These are phyloP conservation scores for Holacanthella duospinosa DNA, from an alignment of 2,888 invertebrate genomes.

Conservation along the genomic window DNA sequence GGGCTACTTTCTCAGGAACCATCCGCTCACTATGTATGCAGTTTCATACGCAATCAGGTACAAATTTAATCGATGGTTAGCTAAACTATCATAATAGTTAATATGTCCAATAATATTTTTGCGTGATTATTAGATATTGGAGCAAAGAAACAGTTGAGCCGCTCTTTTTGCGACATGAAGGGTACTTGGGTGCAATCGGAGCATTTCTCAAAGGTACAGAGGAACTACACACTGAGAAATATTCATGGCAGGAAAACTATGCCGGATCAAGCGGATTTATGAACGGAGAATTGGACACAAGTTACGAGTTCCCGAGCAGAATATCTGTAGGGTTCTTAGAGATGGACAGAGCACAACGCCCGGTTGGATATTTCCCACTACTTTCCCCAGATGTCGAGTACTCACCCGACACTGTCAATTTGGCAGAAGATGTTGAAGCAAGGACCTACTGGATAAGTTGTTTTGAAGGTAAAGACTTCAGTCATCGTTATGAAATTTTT, in stretches of 20 bases:
- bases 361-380: conserved; percentile 59
- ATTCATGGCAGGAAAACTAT: conserved; percentile 59
- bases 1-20: conserved; percentile 58
- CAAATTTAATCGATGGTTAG: no score
- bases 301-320: not conserved
- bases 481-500: not conserved
- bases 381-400: conserved; percentile 67
- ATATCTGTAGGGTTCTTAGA: conserved; percentile 46
- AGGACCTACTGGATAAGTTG: conserved; percentile 84
- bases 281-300: not conserved
- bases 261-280: conserved; percentile 50
- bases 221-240: conserved; percentile 44
- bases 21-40: conserved; percentile 58
- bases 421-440: conserved; percentile 73
- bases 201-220: conserved; percentile 57
- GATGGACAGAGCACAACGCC: conserved; percentile 49
- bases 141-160: conserved; percentile 55
- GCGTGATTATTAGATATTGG: conserved; percentile 55
- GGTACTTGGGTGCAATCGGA: conserved; percentile 59
- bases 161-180: conserved; percentile 58
- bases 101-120: conserved; percentile 39
- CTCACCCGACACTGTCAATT: conserved; percentile 82
- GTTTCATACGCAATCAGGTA: not conserved
- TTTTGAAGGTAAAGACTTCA: conserved; percentile 53
- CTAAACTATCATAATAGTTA: no score